phyloP scores from a whole-genome alignment of 2,113 vertebrate species.

The rabbit (Oryctolagus cuniculus) region DNA sequence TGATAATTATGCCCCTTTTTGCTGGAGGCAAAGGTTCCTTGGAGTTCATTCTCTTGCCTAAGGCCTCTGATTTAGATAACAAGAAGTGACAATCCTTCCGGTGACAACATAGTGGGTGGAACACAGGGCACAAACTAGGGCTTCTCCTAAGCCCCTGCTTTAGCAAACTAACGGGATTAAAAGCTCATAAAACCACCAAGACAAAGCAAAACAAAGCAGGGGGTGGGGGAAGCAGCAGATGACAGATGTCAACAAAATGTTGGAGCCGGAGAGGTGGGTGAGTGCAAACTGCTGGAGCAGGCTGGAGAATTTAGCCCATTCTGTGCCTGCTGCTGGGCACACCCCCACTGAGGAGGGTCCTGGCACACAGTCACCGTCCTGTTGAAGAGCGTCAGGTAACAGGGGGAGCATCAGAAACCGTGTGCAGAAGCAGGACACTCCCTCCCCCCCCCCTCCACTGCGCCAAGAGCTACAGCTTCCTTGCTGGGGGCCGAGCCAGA shows the following conservation, averaged over 20 bases:
- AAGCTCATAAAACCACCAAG: neutral
- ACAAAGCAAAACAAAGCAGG: neutral
- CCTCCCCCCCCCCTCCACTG: no score
- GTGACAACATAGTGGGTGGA: neutral
- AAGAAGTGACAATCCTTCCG: neutral
- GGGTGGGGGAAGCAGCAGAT: fast-evolving
- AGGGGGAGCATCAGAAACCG: no score
- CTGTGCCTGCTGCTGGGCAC: fast-evolving
- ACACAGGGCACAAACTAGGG: neutral
- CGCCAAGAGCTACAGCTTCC: neutral
- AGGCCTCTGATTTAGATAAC: neutral
- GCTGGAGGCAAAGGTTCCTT: neutral
- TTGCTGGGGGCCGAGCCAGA: neutral
- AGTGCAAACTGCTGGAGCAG: neutral
- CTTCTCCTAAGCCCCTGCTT: neutral
- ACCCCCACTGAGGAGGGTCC: fast-evolving
- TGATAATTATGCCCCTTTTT: neutral
- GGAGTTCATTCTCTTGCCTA: neutral
- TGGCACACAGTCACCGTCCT: fast-evolving
- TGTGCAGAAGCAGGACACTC: no score
- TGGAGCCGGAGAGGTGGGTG: fast-evolving
- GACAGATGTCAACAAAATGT: neutral
- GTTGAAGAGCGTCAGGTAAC: fast-evolving
- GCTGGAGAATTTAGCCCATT: no score
- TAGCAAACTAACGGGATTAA: neutral